Evolutionary conservation across 2,888 invertebrate genomes (phyloP), one percentile per base, ranked within the genome.

Genomic region (Chrysomela aeneicollis): DNA sequence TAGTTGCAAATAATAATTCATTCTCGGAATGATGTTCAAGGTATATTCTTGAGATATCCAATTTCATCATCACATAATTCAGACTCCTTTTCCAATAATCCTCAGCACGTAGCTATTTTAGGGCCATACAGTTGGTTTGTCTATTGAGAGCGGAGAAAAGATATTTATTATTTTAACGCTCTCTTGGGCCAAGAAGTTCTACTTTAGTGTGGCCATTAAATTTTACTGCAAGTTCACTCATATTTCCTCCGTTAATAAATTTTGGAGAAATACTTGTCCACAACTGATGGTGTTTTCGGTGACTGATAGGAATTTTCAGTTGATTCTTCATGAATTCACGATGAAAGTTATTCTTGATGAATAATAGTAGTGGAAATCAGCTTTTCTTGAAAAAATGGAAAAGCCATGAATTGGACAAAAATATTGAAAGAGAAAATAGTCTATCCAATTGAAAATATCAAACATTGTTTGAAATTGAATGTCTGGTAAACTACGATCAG

Each of bases 81-180:
- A 77, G 78, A 79, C 77, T 79, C 77, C 77, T 75, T 77, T 74
- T 77, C 76, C 74, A 76, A 77, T 77, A 78, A 77, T 77, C 77
- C 74, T 66, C 71, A 67, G 73, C 78, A 76, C 77, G 77, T 76
- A 51, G 15, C 22, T 22, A 22, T 51, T 51, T 51, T 19, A 22
- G 26, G 15, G 21, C 32, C 35, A 17, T 32, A 15, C 32, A 53
- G 30, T 57, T 46, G 26, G 46, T 21, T 57, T 52, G 32, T n/a
- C 47, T 32, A 51, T 32, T 10, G 37, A 50, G 35, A 52, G 55
- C 46, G 21, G 49, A 22, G 49, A 50, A 55, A 64, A 68, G 68
- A 70, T 66, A 70, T 73, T 67, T 74, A 76, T 73, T 72, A 72
- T 73, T 73, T 75, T 73, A 74, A 73, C 72, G 68, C 73, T 61